Evolutionary conservation across 2,797 vertebrate genomes (phyloP).

Genomic region (Labroides dimidiatus): DNA sequence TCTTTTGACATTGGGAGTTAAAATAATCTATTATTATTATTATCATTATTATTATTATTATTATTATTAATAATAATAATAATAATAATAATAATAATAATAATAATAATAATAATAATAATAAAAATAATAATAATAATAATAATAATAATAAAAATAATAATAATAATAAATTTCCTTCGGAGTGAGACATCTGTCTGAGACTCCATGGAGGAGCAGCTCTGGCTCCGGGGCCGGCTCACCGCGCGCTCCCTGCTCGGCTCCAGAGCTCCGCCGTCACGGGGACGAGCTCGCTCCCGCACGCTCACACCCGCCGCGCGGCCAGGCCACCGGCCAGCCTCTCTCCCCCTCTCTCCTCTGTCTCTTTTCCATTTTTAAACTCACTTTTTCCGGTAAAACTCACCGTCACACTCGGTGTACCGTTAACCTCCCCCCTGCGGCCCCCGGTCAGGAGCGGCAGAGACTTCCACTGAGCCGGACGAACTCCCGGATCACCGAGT

Average conservation of each 20-base stretch:
- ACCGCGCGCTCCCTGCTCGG: neutral
- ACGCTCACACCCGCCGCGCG: slow-evolving; percentile 69
- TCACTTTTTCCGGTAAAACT: slow-evolving; percentile 25
- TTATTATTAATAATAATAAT: too few species aligned
- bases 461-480: slow-evolving; percentile 2
- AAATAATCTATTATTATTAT: too few species aligned
- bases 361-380: slow-evolving; percentile 14
- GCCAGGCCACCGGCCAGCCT: slow-evolving; percentile 75
- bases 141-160: too few species aligned
- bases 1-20: too few species aligned
- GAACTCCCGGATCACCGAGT: slow-evolving; percentile 29
- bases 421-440: neutral
- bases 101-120: too few species aligned
- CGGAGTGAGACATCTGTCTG: neutral
- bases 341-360: slow-evolving; percentile 20
- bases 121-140: too few species aligned
- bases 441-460: neutral
- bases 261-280: slow-evolving; percentile 27
- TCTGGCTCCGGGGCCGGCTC: neutral
- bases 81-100: too few species aligned
- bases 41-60: too few species aligned
- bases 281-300: slow-evolving; percentile 62
- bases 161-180: neutral
- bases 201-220: neutral
- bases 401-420: slow-evolving; percentile 1